These are phyloP conservation scores for Sarcophilus harrisii DNA, from an alignment of 2,797 vertebrate species.

Conservation along the genomic window DNA sequence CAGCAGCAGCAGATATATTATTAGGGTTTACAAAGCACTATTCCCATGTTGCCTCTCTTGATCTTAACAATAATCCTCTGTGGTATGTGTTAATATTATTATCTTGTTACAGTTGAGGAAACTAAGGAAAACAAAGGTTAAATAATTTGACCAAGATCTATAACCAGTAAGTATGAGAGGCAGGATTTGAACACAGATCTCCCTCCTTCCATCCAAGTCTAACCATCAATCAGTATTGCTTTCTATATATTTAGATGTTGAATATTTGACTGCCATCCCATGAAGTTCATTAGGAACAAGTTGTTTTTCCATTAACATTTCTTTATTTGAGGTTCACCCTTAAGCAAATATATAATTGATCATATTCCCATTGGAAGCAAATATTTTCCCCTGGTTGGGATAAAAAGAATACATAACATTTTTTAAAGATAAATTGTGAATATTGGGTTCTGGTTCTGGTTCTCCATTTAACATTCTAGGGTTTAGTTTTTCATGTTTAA, in stretches of 20 bases:
- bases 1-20: not conserved
- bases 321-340: conserved; percentile 1
- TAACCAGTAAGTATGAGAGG: not conserved
- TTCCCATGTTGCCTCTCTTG: not conserved
- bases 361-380: conserved; percentile 25
- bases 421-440: not conserved
- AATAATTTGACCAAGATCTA: not conserved
- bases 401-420: conserved; percentile 33
- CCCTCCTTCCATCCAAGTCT: not conserved
- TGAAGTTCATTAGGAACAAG: not conserved
- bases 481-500: not conserved
- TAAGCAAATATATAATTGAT: not conserved
- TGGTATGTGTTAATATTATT: not conserved
- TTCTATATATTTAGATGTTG: not conserved
- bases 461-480: not conserved
- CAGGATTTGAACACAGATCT: not conserved
- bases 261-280: not conserved
- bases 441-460: not conserved
- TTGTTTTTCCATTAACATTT: not conserved
- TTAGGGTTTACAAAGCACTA: not conserved
- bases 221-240: not conserved
- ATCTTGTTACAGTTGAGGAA: not conserved
- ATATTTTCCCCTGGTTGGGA: not conserved
- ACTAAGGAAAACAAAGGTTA: not conserved
- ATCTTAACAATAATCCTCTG: not conserved